These are phyloP conservation scores for Paragorgia papillata DNA, from an alignment of 92 coral and sea anemone species.

Conservation along the genomic window DNA sequence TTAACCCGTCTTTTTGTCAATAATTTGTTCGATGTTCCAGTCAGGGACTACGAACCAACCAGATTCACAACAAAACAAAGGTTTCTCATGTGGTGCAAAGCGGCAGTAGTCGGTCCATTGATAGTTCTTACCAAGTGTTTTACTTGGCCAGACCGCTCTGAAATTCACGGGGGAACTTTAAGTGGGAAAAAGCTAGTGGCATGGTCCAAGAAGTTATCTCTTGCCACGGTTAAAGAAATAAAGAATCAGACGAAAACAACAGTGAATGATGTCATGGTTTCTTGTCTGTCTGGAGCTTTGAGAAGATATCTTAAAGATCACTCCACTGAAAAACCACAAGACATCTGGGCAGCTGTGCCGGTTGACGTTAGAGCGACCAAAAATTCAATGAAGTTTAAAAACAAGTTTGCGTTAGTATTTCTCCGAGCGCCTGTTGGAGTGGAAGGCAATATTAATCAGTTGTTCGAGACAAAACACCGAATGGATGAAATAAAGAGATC, in stretches of 20 bases:
- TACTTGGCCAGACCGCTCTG: conserved; percentile 70
- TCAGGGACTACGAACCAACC: conserved; percentile 70
- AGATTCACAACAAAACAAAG: conserved; percentile 88
- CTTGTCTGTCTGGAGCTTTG: conserved; percentile 89
- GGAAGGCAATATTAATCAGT: conserved; percentile 68
- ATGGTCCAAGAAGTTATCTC: conserved; percentile 85
- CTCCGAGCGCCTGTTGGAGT: conserved; percentile 82
- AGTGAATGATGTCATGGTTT: conserved; percentile 96
- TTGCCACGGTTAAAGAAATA: conserved; percentile 76
- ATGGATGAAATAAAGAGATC: conserved; percentile 94
- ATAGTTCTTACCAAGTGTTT: conserved; percentile 68
- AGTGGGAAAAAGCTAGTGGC: conserved; percentile 80
- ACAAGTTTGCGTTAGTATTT: conserved; percentile 90
- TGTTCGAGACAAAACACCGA: conserved; percentile 79
- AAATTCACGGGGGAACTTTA: conserved; percentile 78
- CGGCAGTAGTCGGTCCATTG: conserved; percentile 75
- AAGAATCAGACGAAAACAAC: conserved; percentile 85
- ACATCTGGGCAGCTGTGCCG: conserved; percentile 95
- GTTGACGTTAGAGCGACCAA: conserved; percentile 83
- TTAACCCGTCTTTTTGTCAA: conserved; percentile 81
- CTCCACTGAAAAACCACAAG: conserved; percentile 54
- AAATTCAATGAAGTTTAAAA: conserved; percentile 73
- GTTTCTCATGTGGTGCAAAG: conserved; percentile 94
- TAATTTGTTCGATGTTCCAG: conserved; percentile 84
- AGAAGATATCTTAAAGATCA: conserved; percentile 68